These are phyloP conservation scores for Aphodius sticticus DNA, from an alignment of 2,888 invertebrate species.

Conservation along the genomic window DNA sequence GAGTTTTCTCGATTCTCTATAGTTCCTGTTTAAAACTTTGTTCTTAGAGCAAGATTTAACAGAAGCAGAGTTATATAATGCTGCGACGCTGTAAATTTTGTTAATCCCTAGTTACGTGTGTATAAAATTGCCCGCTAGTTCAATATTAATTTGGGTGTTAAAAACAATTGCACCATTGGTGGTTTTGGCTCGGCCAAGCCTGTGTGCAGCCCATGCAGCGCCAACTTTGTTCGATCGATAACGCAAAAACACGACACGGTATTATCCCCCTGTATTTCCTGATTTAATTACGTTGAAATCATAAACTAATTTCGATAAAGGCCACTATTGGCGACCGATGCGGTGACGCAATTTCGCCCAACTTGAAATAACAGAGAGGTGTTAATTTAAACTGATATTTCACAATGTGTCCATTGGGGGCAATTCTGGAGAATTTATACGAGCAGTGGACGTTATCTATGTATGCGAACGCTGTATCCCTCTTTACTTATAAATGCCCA, in stretches of 20 bases:
- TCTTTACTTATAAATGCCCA: neutral
- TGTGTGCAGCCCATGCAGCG: neutral
- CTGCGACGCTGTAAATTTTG: neutral
- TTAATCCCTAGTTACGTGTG: neutral
- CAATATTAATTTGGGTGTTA: neutral
- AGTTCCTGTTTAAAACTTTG: neutral
- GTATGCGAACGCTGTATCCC: neutral
- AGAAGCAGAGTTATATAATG: neutral
- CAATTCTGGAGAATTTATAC: conserved; percentile 24
- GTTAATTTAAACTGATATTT: conserved; percentile 31
- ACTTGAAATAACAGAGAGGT: conserved; percentile 27
- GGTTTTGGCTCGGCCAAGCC: neutral
- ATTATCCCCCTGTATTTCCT: neutral
- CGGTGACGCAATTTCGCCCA: conserved; percentile 18
- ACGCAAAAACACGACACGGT: neutral
- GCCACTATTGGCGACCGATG: neutral
- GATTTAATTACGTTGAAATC: conserved; percentile 18
- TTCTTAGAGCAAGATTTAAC: neutral
- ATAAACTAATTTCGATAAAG: conserved; percentile 14
- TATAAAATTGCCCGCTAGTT: neutral
- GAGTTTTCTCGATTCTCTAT: too few relatives aligned
- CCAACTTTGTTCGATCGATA: neutral
- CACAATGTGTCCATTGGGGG: conserved; percentile 26
- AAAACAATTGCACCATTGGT: neutral
- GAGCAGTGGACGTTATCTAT: conserved; percentile 24